Conservation (phyloP, 2,797 vertebrate genomes). For the Miichthys miiuy region DNA sequence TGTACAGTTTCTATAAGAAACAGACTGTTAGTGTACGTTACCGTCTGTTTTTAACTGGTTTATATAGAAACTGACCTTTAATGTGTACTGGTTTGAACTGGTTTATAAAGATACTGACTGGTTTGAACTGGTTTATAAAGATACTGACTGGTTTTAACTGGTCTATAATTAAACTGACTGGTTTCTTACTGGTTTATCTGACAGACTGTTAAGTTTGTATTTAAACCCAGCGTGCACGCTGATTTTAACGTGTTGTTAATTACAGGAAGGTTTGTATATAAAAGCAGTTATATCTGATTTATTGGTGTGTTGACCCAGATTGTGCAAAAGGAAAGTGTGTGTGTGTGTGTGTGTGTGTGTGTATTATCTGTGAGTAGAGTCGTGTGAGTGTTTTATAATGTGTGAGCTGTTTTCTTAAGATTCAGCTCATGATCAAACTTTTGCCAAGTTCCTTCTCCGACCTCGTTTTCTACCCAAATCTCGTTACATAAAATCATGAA, state of each 20-base stretch:
- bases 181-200: no score
- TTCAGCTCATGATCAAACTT: conserved; percentile 17
- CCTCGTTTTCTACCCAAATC: conserved; percentile 60
- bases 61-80: no score
- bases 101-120: not conserved
- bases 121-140: not conserved
- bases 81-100: not conserved
- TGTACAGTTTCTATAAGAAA: no score
- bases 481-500: conserved; percentile 67
- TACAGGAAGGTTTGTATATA: not conserved
- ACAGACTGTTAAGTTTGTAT: no score
- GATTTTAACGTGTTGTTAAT: not conserved
- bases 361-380: not conserved
- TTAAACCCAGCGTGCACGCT: not conserved
- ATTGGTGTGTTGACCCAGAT: not conserved
- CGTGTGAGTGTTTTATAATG: no score
- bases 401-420: not conserved
- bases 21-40: not conserved
- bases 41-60: not conserved
- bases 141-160: no score
- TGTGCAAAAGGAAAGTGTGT: not conserved
- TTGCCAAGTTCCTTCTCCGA: conserved; percentile 31
- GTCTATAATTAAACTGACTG: no score
- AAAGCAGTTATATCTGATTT: not conserved
- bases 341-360: no score